phyloP scores from a whole-genome alignment of 1,140 invertebrate genomes.

The Halictus rubicundus region DNA sequence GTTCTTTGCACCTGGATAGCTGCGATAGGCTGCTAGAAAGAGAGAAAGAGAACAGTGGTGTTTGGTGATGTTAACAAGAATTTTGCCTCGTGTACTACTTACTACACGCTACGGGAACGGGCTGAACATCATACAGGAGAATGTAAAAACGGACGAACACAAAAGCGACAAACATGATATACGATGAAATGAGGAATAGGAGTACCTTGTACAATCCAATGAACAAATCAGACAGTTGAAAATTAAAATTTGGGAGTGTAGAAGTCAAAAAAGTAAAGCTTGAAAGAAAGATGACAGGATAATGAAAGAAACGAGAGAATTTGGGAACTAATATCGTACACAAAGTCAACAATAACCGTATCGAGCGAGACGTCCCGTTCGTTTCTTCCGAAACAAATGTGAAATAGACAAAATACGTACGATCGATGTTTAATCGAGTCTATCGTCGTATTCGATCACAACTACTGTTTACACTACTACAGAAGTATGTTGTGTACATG shows the following conservation, averaged over 20 bases:
- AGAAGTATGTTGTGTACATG: neutral
- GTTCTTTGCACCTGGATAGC: constrained; percentile 80
- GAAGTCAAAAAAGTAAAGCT: neutral
- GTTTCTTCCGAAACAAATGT: neutral
- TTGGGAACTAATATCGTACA: constrained; percentile 33
- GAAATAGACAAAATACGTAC: neutral
- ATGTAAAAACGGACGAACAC: constrained; percentile 77
- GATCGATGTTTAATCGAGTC: constrained; percentile 8
- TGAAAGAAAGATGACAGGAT: neutral
- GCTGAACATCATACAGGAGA: constrained; percentile 74
- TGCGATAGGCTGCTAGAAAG: constrained; percentile 81
- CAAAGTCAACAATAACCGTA: constrained; percentile 29
- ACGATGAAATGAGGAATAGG: constrained; percentile 47
- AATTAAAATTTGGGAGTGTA: neutral
- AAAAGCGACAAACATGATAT: constrained; percentile 78
- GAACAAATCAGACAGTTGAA: neutral
- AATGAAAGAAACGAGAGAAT: neutral
- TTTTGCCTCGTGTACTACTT: constrained; percentile 78
- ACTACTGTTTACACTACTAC: constrained; percentile 14
- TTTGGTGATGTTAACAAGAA: constrained; percentile 79
- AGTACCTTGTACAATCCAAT: constrained; percentile 38
- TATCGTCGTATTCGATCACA: neutral
- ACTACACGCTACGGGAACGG: constrained; percentile 78
- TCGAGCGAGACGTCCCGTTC: constrained; percentile 8
- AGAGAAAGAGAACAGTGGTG: constrained; percentile 81